A percentile compares a stretch with the other conserved stretches of the same genome.
Conservation (phyloP, 2,888 invertebrate genomes). For the Tridacna gigas region DNA sequence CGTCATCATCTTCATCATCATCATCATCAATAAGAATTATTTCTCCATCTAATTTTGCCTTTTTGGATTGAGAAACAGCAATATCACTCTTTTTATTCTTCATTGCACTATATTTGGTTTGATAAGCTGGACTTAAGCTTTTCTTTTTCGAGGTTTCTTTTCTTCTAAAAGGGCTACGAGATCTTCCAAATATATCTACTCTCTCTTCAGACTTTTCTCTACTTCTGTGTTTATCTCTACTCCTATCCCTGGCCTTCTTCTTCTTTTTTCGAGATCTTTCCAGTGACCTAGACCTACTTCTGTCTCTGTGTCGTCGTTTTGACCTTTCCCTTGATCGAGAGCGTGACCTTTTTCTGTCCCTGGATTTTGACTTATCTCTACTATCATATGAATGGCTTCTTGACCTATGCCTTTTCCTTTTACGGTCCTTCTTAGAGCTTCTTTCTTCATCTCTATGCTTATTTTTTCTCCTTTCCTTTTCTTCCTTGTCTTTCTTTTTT, state of each 20-base stretch:
- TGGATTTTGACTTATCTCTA: slow-evolving; percentile 65
- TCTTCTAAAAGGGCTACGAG: slow-evolving; percentile 53
- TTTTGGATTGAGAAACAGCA: background rate
- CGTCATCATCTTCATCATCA: slow-evolving; percentile 29
- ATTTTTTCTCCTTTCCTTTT: slow-evolving; percentile 56
- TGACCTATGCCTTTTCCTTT: slow-evolving; percentile 44
- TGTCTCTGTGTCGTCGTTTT: slow-evolving; percentile 39
- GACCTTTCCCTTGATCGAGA: slow-evolving; percentile 58
- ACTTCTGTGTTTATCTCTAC: slow-evolving; percentile 55
- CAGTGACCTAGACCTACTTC: slow-evolving; percentile 55
- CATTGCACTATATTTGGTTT: slow-evolving; percentile 4
- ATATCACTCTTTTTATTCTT: slow-evolving; percentile 3
- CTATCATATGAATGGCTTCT: slow-evolving; percentile 63
- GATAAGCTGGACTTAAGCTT: slow-evolving; percentile 8
- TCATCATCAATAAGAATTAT: slow-evolving; percentile 22
- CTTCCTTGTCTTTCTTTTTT: slow-evolving; percentile 56
- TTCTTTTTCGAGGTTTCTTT: slow-evolving; percentile 38
- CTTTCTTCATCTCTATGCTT: slow-evolving; percentile 58
- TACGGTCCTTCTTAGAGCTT: slow-evolving; percentile 59
- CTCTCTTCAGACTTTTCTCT: slow-evolving; percentile 52
- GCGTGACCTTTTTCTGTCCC: slow-evolving; percentile 66
- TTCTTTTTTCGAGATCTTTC: slow-evolving; percentile 56
- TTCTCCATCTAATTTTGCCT: slow-evolving; percentile 17
- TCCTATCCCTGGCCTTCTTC: slow-evolving; percentile 66
- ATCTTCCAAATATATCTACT: slow-evolving; percentile 60